Evolutionary conservation across 1,140 invertebrate genomes (phyloP).

Genomic region (Eubasilissa regina): DNA sequence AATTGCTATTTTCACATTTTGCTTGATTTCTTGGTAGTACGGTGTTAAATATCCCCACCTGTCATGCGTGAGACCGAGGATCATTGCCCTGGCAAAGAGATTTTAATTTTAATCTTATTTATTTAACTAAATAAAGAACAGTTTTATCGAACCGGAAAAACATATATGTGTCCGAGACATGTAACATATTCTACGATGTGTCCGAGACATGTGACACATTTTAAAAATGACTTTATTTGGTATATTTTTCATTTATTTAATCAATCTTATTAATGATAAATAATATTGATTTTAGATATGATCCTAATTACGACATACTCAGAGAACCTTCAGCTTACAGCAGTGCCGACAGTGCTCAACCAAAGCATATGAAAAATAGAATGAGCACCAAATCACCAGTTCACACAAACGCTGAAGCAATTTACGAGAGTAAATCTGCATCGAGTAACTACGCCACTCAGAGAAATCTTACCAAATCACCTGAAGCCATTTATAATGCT

Average conservation of each 20-base stretch:
- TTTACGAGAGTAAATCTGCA: slow-evolving; percentile 54
- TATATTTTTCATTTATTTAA: no score
- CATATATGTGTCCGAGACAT: no score
- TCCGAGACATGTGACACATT: no score
- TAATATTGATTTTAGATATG: slow-evolving; percentile 64
- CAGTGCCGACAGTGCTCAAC: slow-evolving; percentile 63
- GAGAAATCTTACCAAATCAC: slow-evolving; percentile 53
- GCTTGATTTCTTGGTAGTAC: no score
- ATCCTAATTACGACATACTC: slow-evolving; percentile 71
- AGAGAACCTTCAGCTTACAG: slow-evolving; percentile 71
- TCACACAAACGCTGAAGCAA: slow-evolving; percentile 41
- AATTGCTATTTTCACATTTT: no score
- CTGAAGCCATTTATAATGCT: slow-evolving; percentile 64
- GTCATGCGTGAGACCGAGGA: no score
- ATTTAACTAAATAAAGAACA: background rate
- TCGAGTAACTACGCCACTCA: slow-evolving; percentile 53
- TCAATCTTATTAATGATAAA: no score
- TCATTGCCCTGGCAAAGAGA: no score
- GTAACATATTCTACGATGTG: no score
- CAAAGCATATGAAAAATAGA: slow-evolving; percentile 40
- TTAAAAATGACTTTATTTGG: no score
- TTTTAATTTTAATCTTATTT: no score
- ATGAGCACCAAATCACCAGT: slow-evolving; percentile 44
- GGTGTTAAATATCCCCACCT: no score
- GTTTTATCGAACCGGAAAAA: background rate